Conservation (phyloP, 1,140 invertebrate genomes). For the Thereuonema tuberculata region DNA sequence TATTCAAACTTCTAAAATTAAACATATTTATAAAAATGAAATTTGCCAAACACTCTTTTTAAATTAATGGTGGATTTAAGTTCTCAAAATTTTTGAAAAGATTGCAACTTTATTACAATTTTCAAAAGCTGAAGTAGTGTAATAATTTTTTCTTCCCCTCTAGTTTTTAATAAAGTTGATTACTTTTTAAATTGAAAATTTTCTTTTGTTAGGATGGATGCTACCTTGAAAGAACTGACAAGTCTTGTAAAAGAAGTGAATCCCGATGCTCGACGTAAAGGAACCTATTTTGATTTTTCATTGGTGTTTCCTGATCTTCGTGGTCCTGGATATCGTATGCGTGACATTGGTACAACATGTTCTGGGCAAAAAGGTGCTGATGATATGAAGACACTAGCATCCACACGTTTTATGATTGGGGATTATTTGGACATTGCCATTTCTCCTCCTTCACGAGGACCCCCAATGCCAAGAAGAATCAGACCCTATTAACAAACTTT, state of each 20-base stretch:
- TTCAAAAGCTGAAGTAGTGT: too few relatives aligned
- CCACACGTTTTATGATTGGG: conserved; percentile 73
- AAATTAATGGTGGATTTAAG: too few relatives aligned
- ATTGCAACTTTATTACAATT: too few relatives aligned
- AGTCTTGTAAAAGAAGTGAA: conserved; percentile 95
- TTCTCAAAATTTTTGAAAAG: too few relatives aligned
- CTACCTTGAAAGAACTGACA: conserved; percentile 87
- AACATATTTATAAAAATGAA: too few relatives aligned
- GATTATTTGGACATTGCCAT: conserved; percentile 97
- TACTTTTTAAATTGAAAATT: too few relatives aligned
- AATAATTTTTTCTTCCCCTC: too few relatives aligned
- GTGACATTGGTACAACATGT: conserved; percentile 87
- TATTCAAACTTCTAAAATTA: too few relatives aligned
- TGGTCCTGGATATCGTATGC: conserved; percentile 53
- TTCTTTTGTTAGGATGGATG: conserved; percentile 62
- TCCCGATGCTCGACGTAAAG: conserved; percentile 83
- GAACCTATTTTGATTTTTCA: conserved; percentile 96
- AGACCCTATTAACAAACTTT: conserved; percentile 5
- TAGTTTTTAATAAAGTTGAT: too few relatives aligned
- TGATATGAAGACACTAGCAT: conserved; percentile 76
- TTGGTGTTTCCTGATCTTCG: conserved; percentile 79
- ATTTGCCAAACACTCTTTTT: too few relatives aligned
- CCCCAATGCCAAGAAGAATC: background rate
- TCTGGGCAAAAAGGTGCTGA: conserved; percentile 82
- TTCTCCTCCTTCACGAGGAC: conserved; percentile 58